Evolutionary conservation across 2,113 vertebrate species (phyloP).

Genomic region (Cololabis saira): DNA sequence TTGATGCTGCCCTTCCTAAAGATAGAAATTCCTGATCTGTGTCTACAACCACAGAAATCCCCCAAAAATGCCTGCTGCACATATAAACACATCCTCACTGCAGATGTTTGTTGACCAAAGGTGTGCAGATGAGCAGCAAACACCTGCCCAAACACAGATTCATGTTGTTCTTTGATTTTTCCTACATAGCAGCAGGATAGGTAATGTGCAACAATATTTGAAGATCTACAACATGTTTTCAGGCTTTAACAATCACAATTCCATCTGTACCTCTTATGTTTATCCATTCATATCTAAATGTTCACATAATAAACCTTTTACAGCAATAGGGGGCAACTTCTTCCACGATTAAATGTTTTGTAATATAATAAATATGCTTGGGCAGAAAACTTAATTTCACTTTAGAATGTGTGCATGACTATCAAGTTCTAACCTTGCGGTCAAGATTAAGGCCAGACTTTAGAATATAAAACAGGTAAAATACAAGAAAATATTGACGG

Average conservation of each 20-base stretch:
- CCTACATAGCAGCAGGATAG: neutral
- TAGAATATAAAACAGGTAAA: too few species aligned
- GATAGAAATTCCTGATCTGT: neutral
- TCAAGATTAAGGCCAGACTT: too few species aligned
- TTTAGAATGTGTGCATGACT: too few species aligned
- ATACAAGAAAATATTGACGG: too few species aligned
- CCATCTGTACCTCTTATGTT: neutral
- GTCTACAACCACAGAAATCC: neutral
- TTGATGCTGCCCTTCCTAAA: neutral
- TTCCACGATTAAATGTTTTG: neutral
- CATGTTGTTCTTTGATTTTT: neutral
- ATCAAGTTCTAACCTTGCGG: too few species aligned
- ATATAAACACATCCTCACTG: neutral
- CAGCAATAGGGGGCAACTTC: neutral
- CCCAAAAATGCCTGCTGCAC: neutral
- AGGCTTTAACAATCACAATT: neutral
- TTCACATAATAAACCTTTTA: neutral
- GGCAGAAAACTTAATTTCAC: too few species aligned
- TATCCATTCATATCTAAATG: neutral
- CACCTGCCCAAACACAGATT: neutral
- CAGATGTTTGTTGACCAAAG: neutral
- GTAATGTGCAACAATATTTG: neutral
- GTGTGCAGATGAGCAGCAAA: constrained; percentile 7
- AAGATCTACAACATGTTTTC: neutral
- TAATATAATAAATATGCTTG: too few species aligned